phyloP scores from a whole-genome alignment of 2,888 invertebrate species.

The Acrobasis suavella region DNA sequence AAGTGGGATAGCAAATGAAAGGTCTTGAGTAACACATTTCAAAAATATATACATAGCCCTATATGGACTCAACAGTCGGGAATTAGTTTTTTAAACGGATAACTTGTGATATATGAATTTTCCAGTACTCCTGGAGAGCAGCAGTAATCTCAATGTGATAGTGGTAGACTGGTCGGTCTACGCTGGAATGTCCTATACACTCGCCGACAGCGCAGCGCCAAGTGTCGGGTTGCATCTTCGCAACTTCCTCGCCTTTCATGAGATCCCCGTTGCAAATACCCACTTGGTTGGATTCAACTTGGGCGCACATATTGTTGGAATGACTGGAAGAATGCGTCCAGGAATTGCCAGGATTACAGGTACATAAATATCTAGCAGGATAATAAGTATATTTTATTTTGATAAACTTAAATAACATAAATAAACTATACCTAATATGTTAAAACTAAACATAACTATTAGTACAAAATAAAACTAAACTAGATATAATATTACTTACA shows the following conservation, averaged over 20 bases:
- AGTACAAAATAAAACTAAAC: no score
- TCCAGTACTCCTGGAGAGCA: slow-evolving; percentile 41
- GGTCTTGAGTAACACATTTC: no score
- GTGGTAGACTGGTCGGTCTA: slow-evolving; percentile 56
- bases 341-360: slow-evolving; percentile 60
- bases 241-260: slow-evolving; percentile 32
- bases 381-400: no score
- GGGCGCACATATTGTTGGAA: slow-evolving; percentile 60
- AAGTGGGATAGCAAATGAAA: no score
- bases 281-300: slow-evolving; percentile 61
- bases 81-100: no score
- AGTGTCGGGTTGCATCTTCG: slow-evolving; percentile 43
- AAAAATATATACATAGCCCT: no score
- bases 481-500: no score
- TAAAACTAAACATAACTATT: no score
- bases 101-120: slow-evolving; percentile 17
- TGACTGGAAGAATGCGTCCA: slow-evolving; percentile 42
- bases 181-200: slow-evolving; percentile 43
- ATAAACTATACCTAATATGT: no score
- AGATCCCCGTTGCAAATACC: slow-evolving; percentile 23
- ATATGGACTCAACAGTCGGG: no score
- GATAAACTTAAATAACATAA: no score
- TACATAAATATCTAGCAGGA: slow-evolving; percentile 28
- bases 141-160: slow-evolving; percentile 47
- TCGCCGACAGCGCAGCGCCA: slow-evolving; percentile 45